Base-by-base conservation (phyloP, 2,113 vertebrate species). In the Triplophysa tibetana region DNA sequence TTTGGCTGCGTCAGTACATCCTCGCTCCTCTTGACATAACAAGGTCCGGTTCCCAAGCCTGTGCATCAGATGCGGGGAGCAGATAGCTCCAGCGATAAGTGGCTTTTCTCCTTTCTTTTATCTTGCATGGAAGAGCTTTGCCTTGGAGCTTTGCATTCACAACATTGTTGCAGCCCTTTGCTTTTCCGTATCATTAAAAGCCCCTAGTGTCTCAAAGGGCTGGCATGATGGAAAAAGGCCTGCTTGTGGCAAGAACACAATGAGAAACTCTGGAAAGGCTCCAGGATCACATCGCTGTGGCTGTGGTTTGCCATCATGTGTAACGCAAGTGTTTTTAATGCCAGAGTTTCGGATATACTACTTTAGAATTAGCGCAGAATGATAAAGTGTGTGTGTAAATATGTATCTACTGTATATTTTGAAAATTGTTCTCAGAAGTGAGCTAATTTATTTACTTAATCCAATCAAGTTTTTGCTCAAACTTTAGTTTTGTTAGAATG, bases 51-150 rank as follows among this genome's bases (percentile, higher is more conserved):
- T 83, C 77, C 77, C 81, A 68, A 83, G 81, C 54, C 81, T 69
- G 64, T 1, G 26, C 81, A 75, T 83, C 81, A 78, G 81, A 83
- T 83, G 70, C 73, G 81, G 81, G 81, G 70, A 68, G 63, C 77
- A 61, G 81, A 83, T 83, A 79, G 81, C 64, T 70, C 21, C 38
- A 61, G 62, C 62, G 81, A 83, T 83, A 83, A 83, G 81, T 75
- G 64, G 70, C 76, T 79, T 79, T 79, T 79, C 81, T 83, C 70
- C 76, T 79, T 23, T 75, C 77, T 75, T 83, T 83, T 83, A 79
- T 83, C 81, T 83, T 13, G 63, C 45, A 56, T 79, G 77, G 81
- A 79, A 65, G 81, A 78, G 81, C 50, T 73, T 77, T 67, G 70
- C 63, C 76, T 64, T 78, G 77, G 64, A 79, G 70, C 81, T 79